Base-by-base conservation (phyloP, 2,113 vertebrate species). In the Hippoglossus stenolepis region DNA sequence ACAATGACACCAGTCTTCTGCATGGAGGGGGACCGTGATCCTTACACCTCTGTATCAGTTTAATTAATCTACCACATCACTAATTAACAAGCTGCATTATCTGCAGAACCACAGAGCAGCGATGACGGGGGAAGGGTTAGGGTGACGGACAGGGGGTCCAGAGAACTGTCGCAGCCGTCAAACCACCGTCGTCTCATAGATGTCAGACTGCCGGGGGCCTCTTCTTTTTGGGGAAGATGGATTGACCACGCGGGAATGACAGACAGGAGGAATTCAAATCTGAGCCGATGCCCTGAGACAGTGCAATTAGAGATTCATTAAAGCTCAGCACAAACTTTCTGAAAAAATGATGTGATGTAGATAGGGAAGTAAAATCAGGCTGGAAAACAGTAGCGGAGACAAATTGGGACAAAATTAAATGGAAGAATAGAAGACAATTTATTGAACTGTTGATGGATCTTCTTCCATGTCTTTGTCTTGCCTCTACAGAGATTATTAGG, bases 51-150 rank as follows among this genome's bases (percentile, higher is more conserved):
- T 40, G 14, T 90, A 93, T 93, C 90, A 74, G 78, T 83, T 85
- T 85, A 93, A 91, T 92, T 89, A 88, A 93, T 93, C 90, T 93
- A 10, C 80, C 70, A 86, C 88, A 89, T 92, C 85, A 64, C 75
- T 94, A 93, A 94, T 93, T 90, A 93, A 90, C 86, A 85, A 83
- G 70, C 57, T 40, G 75, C 75, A 75, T 90, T 92, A 91, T 88
- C 91, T 71, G 59, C 65, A 47, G 45, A 51, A 62, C 56, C 65
- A 57, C 75, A n/a, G 71, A 79, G 77, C 77, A 31, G 66, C 5
- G 57, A 69, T 65, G 79, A 85, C 67, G 62, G 40, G 76, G 73
- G 66, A 20, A 53, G 35, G 59, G 68, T 85, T 59, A 68, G 61
- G 65, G 73, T 89, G 88, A 89, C 18, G 60, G 85, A 80, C 85